Evolutionary conservation across 2,797 vertebrate genomes (phyloP).

Genomic region (Stomatorhinus walkeri): DNA sequence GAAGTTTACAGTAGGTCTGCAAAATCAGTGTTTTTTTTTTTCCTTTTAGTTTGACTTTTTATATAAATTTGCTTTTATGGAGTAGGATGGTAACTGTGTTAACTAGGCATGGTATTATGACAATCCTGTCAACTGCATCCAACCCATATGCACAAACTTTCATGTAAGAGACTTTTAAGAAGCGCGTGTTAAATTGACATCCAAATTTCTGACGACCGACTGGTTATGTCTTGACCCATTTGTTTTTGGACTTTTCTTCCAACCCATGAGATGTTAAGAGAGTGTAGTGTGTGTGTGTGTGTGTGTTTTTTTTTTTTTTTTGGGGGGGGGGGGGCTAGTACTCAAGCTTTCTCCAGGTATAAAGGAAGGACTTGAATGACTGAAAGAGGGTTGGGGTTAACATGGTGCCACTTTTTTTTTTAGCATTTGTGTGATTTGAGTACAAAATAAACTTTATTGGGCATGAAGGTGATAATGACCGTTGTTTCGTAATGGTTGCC

Average conservation of each 20-base stretch:
- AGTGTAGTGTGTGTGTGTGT: neutral
- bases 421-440: neutral
- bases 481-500: neutral
- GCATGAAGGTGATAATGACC: neutral
- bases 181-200: neutral
- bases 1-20: conserved; percentile 30
- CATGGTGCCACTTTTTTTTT: conserved; percentile 14
- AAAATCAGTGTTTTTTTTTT: conserved; percentile 33
- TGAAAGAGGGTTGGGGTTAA: neutral
- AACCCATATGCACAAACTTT: conserved; percentile 10
- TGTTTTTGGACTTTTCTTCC: neutral
- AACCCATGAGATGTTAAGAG: neutral
- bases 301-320: neutral
- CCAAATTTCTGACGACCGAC: neutral
- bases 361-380: neutral
- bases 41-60: conserved; percentile 38
- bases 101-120: conserved; percentile 32
- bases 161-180: conserved; percentile 4
- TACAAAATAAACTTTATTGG: neutral
- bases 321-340: neutral
- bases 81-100: conserved; percentile 26
- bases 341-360: neutral
- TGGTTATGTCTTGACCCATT: neutral
- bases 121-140: conserved; percentile 49
- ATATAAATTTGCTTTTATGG: conserved; percentile 41